Conservation (phyloP, 2,888 invertebrate genomes). For the Dioctria rufipes region DNA sequence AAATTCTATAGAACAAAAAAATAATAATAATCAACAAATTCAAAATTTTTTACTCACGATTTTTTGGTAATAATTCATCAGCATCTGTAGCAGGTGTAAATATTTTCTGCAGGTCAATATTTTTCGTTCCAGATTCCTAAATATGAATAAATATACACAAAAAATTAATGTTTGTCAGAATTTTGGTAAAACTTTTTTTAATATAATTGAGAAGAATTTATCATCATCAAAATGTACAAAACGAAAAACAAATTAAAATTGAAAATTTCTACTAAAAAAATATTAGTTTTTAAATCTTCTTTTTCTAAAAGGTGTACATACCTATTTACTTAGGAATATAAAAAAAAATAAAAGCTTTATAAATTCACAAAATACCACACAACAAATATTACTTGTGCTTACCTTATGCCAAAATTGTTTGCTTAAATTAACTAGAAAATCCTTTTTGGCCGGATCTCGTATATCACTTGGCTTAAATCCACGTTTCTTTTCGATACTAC, state of each 20-base stretch:
- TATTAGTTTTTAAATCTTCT: no score
- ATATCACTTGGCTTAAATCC: slow-evolving; percentile 91
- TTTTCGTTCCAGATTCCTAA: slow-evolving; percentile 71
- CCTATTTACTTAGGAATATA: neutral
- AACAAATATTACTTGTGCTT: slow-evolving; percentile 68
- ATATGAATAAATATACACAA: slow-evolving; percentile 56
- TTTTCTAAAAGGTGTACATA: neutral
- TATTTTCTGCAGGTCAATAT: slow-evolving; percentile 87
- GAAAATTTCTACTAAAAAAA: no score
- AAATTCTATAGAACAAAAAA: neutral
- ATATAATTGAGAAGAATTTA: no score
- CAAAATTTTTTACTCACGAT: slow-evolving; percentile 72
- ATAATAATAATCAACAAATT: neutral
- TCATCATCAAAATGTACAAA: no score
- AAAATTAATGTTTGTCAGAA: slow-evolving; percentile 48
- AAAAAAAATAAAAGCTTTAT: neutral
- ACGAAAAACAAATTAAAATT: neutral
- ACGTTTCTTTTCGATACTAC: slow-evolving; percentile 79
- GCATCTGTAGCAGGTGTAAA: slow-evolving; percentile 91
- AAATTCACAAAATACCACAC: slow-evolving; percentile 57
- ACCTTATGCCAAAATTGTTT: slow-evolving; percentile 83
- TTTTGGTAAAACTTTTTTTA: no score
- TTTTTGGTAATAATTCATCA: slow-evolving; percentile 80
- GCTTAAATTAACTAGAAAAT: slow-evolving; percentile 85
- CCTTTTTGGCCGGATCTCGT: slow-evolving; percentile 82